Evolutionary conservation across 2,888 invertebrate genomes (phyloP), one percentile per base, ranked within the genome.

Genomic region (Parthenolecanium corni): DNA sequence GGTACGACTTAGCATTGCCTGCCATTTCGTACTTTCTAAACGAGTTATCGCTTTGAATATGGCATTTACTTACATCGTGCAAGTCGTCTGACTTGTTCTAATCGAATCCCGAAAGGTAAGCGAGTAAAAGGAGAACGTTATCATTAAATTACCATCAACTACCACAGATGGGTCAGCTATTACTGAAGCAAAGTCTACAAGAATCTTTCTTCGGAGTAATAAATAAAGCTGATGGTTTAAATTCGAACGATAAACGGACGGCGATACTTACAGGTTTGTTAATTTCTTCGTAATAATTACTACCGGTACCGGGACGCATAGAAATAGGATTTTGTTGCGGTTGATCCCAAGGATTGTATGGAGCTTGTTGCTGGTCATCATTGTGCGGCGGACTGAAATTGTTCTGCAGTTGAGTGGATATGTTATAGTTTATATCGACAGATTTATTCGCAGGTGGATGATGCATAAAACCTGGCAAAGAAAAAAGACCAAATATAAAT

Each of bases 241-340:
- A 31, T 31, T 9, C 31, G 31, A 9, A 9, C 4, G 9, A 31
- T 6, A 31, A 31, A 31, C 9, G 9, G 9, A 31, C 9, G 5
- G 9, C 16, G 38, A 31, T 58, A 61, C 61, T 61, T 40, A 61
- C 61, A 23, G 61, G 20, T 23, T 51, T 51, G 36, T n/a, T 40
- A 21, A 36, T n/a, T 16, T 61, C 40, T 24, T 51, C 38, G 3
- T 24, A 5, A 16, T 62, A 23, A 23, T 52, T 52, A 52, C 31
- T 44, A 62, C 20, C 24, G 18, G 20, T 46, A 36, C 21, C 54
- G 4, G 46, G 36, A 9, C 46, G 38, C 47, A 52, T 53, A 12
- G 54, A 44, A 25, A 63, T 53, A 46, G 52, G n/a, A 3, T 53
- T 40, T 38, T 47, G 54, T 18, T 11, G 42, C 21, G 52, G 46